Percentiles rank a stretch among this genome's conserved stretches.
These are phyloP conservation scores for Thelaira solivaga DNA, from an alignment of 2,888 invertebrate species.

Conservation along the genomic window DNA sequence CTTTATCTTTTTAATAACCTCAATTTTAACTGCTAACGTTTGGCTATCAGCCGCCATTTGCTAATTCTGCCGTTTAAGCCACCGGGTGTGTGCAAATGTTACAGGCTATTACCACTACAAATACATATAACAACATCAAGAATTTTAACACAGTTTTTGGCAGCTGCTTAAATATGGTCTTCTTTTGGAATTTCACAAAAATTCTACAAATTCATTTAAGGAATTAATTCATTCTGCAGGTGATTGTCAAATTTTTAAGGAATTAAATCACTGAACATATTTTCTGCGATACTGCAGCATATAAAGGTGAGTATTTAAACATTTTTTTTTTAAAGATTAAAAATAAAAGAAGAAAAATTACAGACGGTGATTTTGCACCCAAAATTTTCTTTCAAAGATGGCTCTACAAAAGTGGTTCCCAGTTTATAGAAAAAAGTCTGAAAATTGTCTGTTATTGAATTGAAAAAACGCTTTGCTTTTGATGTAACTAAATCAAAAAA, in stretches of 20 bases:
- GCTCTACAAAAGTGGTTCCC: too few species aligned
- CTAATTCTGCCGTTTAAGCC: not conserved
- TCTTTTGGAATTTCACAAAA: constrained; percentile 26
- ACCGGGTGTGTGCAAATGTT: not conserved
- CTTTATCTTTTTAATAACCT: not conserved
- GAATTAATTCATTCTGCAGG: not conserved
- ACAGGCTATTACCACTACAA: not conserved
- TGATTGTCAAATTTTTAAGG: constrained; percentile 6
- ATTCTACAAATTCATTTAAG: constrained; percentile 22
- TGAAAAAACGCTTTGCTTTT: too few species aligned
- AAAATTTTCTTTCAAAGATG: too few species aligned
- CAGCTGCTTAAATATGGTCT: constrained; percentile 31
- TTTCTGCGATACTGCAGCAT: not conserved
- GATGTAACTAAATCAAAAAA: too few species aligned
- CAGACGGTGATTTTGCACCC: too few species aligned
- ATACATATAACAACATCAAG: not conserved
- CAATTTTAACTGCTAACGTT: constrained; percentile 10
- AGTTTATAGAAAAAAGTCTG: too few species aligned
- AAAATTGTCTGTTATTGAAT: too few species aligned
- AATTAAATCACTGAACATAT: not conserved
- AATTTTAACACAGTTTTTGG: not conserved
- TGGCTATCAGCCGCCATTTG: not conserved
- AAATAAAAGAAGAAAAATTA: too few species aligned
- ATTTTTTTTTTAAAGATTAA: not conserved
- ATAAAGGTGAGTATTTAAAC: constrained; percentile 43